Evolutionary conservation across 1,140 invertebrate species (phyloP).

Genomic region (Aphaenogaster floridana): DNA sequence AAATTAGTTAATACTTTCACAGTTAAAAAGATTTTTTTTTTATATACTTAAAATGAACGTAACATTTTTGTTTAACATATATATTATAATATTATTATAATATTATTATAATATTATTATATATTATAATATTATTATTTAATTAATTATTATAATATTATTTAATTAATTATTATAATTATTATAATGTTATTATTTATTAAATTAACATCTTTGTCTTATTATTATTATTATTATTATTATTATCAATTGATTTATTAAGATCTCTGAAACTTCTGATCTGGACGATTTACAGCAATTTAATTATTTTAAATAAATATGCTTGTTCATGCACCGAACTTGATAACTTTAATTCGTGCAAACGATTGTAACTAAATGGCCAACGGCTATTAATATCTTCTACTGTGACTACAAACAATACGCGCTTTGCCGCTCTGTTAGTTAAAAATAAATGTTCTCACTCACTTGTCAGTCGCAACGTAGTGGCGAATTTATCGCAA

Average conservation of each 20-base stretch:
- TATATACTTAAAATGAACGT: background rate
- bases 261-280: background rate
- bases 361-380: slow-evolving; percentile 42
- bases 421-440: slow-evolving; percentile 12
- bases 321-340: background rate
- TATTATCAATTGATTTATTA: background rate
- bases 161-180: no score
- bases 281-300: background rate
- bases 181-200: background rate
- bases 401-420: slow-evolving; percentile 35
- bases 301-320: background rate
- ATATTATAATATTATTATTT: no score
- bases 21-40: background rate
- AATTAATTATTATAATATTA: no score
- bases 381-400: slow-evolving; percentile 29
- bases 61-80: background rate
- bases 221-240: background rate
- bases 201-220: background rate
- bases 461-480: slow-evolving; percentile 47
- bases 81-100: background rate
- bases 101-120: no score
- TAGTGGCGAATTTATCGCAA: slow-evolving; percentile 45
- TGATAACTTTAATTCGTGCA: slow-evolving; percentile 31
- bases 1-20: background rate
- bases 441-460: slow-evolving; percentile 50